phyloP scores from a whole-genome alignment of 2,113 vertebrate genomes.

The Uria lomvia region DNA sequence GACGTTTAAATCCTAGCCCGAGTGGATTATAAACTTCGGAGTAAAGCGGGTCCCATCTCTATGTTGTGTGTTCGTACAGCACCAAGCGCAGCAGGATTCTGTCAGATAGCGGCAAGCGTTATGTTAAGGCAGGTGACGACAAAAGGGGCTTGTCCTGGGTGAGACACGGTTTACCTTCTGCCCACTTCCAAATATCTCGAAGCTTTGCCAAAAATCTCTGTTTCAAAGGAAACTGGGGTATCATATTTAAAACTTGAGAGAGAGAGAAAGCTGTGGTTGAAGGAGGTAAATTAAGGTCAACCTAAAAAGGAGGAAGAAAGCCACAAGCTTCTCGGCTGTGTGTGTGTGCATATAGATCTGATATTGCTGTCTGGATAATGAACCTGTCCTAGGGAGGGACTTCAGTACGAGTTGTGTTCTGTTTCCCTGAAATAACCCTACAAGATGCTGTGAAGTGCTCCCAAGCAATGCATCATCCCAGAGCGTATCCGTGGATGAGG shows the following conservation, averaged over 20 bases:
- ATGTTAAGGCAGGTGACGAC: neutral
- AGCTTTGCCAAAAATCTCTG: neutral
- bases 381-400: neutral
- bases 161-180: neutral
- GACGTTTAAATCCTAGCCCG: neutral
- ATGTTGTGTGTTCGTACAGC: neutral
- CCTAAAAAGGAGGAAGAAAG: neutral
- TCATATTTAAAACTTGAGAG: neutral
- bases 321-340: neutral
- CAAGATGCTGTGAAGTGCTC: neutral
- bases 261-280: neutral
- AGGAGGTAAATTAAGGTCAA: constrained; percentile 13
- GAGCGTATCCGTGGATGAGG: neutral
- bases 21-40: neutral
- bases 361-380: neutral
- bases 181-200: neutral
- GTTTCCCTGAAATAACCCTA: neutral
- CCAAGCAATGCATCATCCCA: neutral
- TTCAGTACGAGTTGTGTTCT: neutral
- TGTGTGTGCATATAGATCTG: neutral
- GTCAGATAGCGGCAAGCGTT: neutral
- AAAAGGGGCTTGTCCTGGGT: neutral
- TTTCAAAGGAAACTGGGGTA: neutral
- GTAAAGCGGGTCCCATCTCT: neutral
- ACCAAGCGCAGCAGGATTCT: neutral